phyloP scores from a whole-genome alignment of 1,140 invertebrate genomes.

The Cheumatopsyche charites region DNA sequence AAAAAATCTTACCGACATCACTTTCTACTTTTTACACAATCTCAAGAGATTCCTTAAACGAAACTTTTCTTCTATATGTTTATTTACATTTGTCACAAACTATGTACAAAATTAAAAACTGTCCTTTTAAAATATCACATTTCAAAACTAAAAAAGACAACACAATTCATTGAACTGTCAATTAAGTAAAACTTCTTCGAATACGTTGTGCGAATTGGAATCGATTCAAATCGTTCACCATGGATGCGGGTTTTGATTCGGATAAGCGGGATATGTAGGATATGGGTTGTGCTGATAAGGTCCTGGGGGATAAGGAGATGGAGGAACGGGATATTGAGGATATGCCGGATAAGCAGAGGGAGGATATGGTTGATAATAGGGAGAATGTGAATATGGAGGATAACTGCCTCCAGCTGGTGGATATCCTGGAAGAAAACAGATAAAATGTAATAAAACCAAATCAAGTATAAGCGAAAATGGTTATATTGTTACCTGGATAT shows the following conservation, averaged over 20 bases:
- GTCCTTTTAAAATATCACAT: conserved; percentile 7
- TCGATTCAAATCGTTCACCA: conserved; percentile 51
- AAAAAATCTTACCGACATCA: neutral
- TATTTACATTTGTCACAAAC: conserved; percentile 25
- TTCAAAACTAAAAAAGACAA: conserved; percentile 4
- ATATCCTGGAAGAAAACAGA: conserved; percentile 52
- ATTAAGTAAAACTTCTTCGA: no score
- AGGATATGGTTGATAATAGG: conserved; percentile 61
- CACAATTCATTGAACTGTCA: neutral
- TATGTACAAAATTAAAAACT: conserved; percentile 3
- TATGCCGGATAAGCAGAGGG: conserved; percentile 60
- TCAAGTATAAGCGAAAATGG: no score
- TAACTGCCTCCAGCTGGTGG: conserved; percentile 56
- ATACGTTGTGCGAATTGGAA: neutral
- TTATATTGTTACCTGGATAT: conserved; percentile 43
- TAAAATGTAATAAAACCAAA: no score
- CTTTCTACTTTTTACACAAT: conserved; percentile 27
- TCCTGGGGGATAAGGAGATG: conserved; percentile 52
- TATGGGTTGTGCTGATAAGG: conserved; percentile 59
- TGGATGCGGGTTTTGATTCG: conserved; percentile 54
- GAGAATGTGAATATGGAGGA: conserved; percentile 58
- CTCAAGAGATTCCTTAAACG: conserved; percentile 25
- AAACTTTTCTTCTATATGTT: conserved; percentile 6
- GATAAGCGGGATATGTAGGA: conserved; percentile 59
- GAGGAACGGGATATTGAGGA: conserved; percentile 53